phyloP scores from a whole-genome alignment of 2,888 invertebrate species.

The Augiades crinisus region DNA sequence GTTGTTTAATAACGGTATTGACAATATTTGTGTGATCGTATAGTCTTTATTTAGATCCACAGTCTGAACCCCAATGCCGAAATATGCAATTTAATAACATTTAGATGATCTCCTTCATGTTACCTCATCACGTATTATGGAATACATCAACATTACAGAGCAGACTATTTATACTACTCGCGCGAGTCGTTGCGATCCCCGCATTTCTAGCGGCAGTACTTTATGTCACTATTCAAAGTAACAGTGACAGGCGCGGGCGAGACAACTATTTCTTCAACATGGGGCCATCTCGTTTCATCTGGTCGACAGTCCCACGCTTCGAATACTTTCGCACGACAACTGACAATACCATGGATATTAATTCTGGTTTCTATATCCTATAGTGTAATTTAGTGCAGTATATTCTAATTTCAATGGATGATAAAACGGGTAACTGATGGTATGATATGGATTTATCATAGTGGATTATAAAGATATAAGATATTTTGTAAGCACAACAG shows the following conservation, averaged over 20 bases:
- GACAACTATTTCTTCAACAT: constrained; percentile 40
- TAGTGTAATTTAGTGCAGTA: neutral
- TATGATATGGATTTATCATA: too few relatives aligned
- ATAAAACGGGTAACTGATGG: too few relatives aligned
- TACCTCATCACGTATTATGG: too few relatives aligned
- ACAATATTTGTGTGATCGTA: too few relatives aligned
- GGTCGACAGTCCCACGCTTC: constrained; percentile 45
- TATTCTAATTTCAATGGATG: constrained; percentile 20
- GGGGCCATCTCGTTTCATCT: constrained; percentile 35
- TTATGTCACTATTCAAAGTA: constrained; percentile 31
- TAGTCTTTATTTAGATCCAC: too few relatives aligned
- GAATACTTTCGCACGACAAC: constrained; percentile 27
- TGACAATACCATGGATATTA: constrained; percentile 15
- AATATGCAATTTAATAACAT: too few relatives aligned
- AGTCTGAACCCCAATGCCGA: too few relatives aligned
- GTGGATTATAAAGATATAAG: too few relatives aligned
- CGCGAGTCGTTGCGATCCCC: neutral
- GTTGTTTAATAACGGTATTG: too few relatives aligned
- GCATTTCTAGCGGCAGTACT: constrained; percentile 26
- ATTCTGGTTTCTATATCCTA: constrained; percentile 3
- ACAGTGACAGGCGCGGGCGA: constrained; percentile 36
- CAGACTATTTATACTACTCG: neutral
- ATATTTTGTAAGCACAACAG: too few relatives aligned
- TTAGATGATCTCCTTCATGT: too few relatives aligned
- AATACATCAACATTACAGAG: too few relatives aligned